These are phyloP conservation scores for Poeciliopsis turneri DNA, from an alignment of 2,797 vertebrate genomes.

Conservation along the genomic window DNA sequence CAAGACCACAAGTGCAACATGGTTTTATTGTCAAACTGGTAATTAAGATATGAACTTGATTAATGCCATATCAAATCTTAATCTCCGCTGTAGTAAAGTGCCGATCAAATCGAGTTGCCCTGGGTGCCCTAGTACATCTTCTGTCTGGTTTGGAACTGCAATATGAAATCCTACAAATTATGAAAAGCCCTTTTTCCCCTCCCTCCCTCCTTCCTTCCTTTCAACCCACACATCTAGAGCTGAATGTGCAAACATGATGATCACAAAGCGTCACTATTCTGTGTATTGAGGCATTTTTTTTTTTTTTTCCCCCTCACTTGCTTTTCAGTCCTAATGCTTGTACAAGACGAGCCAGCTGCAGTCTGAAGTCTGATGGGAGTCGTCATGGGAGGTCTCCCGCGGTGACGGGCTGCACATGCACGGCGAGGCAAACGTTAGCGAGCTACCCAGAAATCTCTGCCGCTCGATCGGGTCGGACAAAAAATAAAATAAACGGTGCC, in stretches of 20 bases:
- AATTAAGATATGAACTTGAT: slow-evolving; percentile 93
- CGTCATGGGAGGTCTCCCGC: slow-evolving; percentile 47
- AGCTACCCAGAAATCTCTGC: slow-evolving; percentile 31
- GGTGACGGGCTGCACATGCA: slow-evolving; percentile 62
- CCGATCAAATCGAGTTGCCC: slow-evolving; percentile 91
- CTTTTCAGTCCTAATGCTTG: slow-evolving; percentile 24
- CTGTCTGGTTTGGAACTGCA: slow-evolving; percentile 80
- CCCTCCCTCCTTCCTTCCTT: background rate
- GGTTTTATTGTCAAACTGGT: slow-evolving; percentile 92
- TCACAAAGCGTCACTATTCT: slow-evolving; percentile 66
- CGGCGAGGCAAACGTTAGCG: slow-evolving; percentile 48
- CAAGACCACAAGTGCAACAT: slow-evolving; percentile 78
- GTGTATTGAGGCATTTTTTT: slow-evolving; percentile 39
- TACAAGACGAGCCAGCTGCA: slow-evolving; percentile 36
- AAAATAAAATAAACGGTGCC: slow-evolving; percentile 19
- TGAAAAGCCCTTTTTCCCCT: slow-evolving; percentile 90
- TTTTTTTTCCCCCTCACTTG: slow-evolving; percentile 12
- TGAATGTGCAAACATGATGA: slow-evolving; percentile 81
- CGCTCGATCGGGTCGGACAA: slow-evolving; percentile 40
- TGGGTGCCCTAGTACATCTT: slow-evolving; percentile 81
- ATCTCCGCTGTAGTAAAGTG: slow-evolving; percentile 93
- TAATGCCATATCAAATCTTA: slow-evolving; percentile 89
- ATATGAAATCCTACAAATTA: slow-evolving; percentile 79
- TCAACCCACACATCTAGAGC: slow-evolving; percentile 84
- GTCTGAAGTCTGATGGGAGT: slow-evolving; percentile 40